Evolutionary conservation across 2,113 vertebrate genomes (phyloP).

Genomic region (Cervus canadensis): DNA sequence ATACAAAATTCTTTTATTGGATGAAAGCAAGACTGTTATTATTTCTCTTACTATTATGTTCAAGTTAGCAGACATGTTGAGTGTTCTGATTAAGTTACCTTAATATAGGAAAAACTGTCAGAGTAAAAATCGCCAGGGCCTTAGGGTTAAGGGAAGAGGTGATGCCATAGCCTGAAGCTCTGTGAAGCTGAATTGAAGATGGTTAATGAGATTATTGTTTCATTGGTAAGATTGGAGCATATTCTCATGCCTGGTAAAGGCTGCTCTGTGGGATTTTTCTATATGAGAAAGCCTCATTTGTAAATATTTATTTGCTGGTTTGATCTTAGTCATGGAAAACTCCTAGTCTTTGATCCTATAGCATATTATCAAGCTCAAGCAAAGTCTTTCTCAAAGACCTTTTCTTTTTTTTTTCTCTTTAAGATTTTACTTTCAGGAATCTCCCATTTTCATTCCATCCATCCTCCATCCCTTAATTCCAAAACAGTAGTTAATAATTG

Average conservation of each 20-base stretch:
- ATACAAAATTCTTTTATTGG: neutral
- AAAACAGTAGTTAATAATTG: neutral
- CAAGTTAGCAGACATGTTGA: neutral
- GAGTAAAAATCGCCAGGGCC: neutral
- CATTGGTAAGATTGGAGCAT: neutral
- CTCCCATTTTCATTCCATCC: neutral
- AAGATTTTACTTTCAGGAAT: neutral
- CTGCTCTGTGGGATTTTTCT: neutral
- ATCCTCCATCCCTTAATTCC: neutral
- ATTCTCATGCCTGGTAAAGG: neutral
- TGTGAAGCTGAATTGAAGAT: neutral
- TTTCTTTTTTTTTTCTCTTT: neutral
- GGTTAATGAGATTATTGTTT: neutral
- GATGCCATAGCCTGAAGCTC: neutral
- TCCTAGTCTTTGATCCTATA: neutral
- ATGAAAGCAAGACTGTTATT: neutral
- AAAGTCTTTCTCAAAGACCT: neutral
- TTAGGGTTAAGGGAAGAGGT: neutral
- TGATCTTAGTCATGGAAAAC: neutral
- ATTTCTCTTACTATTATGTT: neutral
- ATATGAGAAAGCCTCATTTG: neutral
- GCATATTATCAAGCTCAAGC: neutral
- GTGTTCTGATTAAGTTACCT: neutral
- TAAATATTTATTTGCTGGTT: neutral
- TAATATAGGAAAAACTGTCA: neutral